Evolutionary conservation across 1,140 invertebrate species (phyloP).

Genomic region (Bombus waltoni): DNA sequence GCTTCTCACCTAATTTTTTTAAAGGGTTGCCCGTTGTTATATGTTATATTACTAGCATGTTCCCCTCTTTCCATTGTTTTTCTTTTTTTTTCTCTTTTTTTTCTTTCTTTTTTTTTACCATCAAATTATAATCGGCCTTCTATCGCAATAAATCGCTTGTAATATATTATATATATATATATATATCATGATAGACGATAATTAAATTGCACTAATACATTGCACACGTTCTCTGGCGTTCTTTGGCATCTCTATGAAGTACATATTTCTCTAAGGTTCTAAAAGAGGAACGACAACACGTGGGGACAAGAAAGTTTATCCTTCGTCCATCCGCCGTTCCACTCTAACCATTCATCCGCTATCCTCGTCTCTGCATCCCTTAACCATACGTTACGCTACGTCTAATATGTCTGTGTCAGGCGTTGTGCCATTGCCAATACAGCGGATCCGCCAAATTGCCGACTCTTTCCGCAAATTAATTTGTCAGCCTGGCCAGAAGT

Average conservation of each 20-base stretch:
- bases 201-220: slow-evolving; percentile 71
- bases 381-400: slow-evolving; percentile 27
- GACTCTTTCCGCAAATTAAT: slow-evolving; percentile 21
- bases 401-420: slow-evolving; percentile 14
- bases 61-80: not conserved
- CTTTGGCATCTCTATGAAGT: slow-evolving; percentile 69
- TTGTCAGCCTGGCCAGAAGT: slow-evolving; percentile 12
- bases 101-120: slow-evolving; percentile 2
- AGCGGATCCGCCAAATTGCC: not conserved
- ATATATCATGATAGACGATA: slow-evolving; percentile 53
- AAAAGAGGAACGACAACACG: not conserved
- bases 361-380: slow-evolving; percentile 1
- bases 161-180: slow-evolving; percentile 15
- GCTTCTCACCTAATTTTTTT: not conserved
- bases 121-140: slow-evolving; percentile 19
- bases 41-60: slow-evolving; percentile 19
- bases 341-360: slow-evolving; percentile 18
- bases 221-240: slow-evolving; percentile 65
- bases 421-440: not conserved
- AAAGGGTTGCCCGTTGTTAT: not conserved
- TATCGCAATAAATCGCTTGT: slow-evolving; percentile 35
- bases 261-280: slow-evolving; percentile 45
- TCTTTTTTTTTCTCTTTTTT: not conserved
- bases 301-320: slow-evolving; percentile 15
- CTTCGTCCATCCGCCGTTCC: slow-evolving; percentile 27